Conservation (phyloP, 2,113 vertebrate genomes). For the Peromyscus leucopus region DNA sequence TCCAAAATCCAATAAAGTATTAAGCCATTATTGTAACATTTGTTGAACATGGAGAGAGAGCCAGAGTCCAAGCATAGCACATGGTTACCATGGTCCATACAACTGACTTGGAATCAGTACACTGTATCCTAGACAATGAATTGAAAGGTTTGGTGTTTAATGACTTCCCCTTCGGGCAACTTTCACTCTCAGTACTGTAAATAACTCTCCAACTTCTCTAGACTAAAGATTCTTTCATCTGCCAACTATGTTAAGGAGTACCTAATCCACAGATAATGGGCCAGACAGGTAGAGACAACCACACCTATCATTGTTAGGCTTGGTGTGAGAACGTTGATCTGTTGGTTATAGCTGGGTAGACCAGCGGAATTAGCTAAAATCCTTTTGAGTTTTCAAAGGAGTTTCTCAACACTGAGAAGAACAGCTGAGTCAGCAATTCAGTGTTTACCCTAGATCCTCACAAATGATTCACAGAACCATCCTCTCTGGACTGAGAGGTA, state of each 20-base stretch:
- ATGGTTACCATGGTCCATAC: background rate
- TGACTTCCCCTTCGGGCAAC: background rate
- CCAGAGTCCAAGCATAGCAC: background rate
- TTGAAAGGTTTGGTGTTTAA: background rate
- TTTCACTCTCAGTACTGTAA: background rate
- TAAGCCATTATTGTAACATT: background rate
- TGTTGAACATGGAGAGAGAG: background rate
- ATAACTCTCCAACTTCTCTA: background rate
- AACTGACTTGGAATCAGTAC: background rate
- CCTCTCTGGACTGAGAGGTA: background rate
- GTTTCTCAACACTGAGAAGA: background rate
- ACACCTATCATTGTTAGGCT: background rate
- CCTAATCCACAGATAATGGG: background rate
- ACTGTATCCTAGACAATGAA: background rate
- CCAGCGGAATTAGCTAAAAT: background rate
- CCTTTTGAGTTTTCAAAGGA: background rate
- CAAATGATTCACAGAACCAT: background rate
- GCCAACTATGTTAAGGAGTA: background rate
- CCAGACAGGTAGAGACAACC: background rate
- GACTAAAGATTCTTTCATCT: background rate
- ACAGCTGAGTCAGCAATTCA: background rate
- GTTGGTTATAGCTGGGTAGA: background rate
- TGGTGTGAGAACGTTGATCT: background rate
- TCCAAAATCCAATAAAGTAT: background rate
- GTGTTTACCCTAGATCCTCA: background rate